These are phyloP conservation scores for Origma solitaria DNA, from an alignment of 2,113 vertebrate species.

Conservation along the genomic window DNA sequence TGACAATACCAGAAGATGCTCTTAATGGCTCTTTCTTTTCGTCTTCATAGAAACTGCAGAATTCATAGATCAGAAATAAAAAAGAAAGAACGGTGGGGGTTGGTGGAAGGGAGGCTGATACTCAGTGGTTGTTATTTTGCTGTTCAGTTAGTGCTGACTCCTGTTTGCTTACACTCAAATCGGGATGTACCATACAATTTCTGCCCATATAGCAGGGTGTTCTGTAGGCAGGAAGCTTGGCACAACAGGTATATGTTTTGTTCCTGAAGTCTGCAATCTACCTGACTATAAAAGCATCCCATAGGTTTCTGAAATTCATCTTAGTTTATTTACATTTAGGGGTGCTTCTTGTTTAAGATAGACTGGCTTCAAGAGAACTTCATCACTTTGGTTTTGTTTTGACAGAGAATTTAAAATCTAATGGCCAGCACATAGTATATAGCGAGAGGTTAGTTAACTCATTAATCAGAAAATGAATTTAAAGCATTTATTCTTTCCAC, in stretches of 20 bases:
- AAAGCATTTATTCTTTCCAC: neutral
- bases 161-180: neutral
- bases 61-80: neutral
- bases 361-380: neutral
- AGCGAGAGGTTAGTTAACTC: neutral
- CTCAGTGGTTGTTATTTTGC: neutral
- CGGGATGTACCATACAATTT: neutral
- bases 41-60: neutral
- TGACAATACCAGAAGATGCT: neutral
- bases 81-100: neutral
- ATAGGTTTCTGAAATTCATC: neutral
- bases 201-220: neutral
- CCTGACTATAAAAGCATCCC: too few species aligned
- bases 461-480: neutral
- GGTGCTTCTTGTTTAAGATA: neutral
- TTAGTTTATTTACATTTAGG: neutral
- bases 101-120: neutral
- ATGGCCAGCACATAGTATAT: neutral
- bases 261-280: neutral
- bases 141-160: neutral
- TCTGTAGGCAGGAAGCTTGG: neutral
- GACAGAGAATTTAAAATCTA: neutral
- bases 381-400: neutral
- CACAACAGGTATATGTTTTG: neutral
- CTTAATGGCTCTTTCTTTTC: neutral